Base-by-base conservation (phyloP, 2,888 invertebrate genomes). In the Ferdinandea cuprea region DNA sequence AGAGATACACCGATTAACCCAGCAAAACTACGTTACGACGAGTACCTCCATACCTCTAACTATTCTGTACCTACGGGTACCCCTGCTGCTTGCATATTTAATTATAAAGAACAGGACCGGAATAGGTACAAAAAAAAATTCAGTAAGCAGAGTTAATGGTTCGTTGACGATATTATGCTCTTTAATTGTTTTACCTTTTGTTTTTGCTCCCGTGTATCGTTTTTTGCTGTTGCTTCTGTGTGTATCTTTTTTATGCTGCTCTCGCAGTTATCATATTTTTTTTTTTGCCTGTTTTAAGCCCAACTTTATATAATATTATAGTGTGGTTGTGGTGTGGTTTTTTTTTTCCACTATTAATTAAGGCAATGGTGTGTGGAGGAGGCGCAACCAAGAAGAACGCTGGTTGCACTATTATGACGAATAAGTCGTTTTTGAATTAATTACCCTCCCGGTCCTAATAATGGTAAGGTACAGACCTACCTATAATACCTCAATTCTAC, bases 141-240 rank as follows among this genome's bases (percentile, higher is more conserved):
- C 69, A 73, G 66, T 61, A 50, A 63, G 59, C 54, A 48, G 59
- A 77, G 71, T 71, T 81, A 77, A 81, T 77, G 81, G 81, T 77
- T 77, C 81, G 77, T 81, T 81, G 81, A 81, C 81, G 81, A 81
- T 77, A 77, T 81, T 81, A 77, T 81, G 58, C 81, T 61, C 71
- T 71, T 81, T 81, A 81, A 81, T 81, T 71, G 81, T 77, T 81
- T 56, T 77, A 56, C 74, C 69, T 80, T 65, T 80, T 68, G 66
- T 61, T 74, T 80, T 48, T 63, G 56, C 74, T 74, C 48, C 37
- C 30, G 50, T 37, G 59, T 72, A 66, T 78, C 63, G 50, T 58
- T 61, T 42, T 48, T 61, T 58, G 32, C 46, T 48, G 9, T 15
- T 59, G 28, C 7, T 32, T 13, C 40, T 40, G 8, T 30, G 11